Conservation (phyloP, 1,140 invertebrate species). For the Anagrus nilaparvatae region DNA sequence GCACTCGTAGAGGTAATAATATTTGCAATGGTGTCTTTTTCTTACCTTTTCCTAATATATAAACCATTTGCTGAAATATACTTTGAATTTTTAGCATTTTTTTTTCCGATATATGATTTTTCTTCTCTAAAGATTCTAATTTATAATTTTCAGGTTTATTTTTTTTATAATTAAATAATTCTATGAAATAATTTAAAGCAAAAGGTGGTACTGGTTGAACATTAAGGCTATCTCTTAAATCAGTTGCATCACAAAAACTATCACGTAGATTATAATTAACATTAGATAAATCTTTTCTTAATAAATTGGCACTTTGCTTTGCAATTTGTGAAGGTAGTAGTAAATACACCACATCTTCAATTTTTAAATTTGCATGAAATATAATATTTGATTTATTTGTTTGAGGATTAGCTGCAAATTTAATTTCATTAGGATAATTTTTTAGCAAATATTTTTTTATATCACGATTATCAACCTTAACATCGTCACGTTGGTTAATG, state of each 20-base stretch:
- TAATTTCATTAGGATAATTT: constrained; percentile 6
- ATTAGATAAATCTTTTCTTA: background rate
- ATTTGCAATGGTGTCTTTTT: constrained; percentile 13
- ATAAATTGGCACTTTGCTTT: background rate
- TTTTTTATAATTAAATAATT: background rate
- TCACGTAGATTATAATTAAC: constrained; percentile 6
- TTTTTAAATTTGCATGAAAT: background rate
- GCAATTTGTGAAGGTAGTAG: background rate
- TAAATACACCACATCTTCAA: background rate
- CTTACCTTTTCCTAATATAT: constrained; percentile 5
- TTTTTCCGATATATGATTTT: background rate
- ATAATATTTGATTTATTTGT: background rate
- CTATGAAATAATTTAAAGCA: background rate
- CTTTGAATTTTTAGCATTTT: constrained; percentile 1
- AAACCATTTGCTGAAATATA: constrained; percentile 6
- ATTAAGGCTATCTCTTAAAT: constrained; percentile 2
- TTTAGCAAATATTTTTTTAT: constrained; percentile 1
- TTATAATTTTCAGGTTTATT: background rate
- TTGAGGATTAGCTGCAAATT: constrained; percentile 2
- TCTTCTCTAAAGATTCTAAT: background rate
- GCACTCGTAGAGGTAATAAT: constrained; percentile 4
- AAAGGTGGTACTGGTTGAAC: background rate
- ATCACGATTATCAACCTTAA: background rate
- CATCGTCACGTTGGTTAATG: background rate
- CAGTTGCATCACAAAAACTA: constrained; percentile 5